A percentile compares a stretch with the other conserved stretches of the same genome.
Conservation (phyloP, 2,888 invertebrate species). For the Pammene aurita region DNA sequence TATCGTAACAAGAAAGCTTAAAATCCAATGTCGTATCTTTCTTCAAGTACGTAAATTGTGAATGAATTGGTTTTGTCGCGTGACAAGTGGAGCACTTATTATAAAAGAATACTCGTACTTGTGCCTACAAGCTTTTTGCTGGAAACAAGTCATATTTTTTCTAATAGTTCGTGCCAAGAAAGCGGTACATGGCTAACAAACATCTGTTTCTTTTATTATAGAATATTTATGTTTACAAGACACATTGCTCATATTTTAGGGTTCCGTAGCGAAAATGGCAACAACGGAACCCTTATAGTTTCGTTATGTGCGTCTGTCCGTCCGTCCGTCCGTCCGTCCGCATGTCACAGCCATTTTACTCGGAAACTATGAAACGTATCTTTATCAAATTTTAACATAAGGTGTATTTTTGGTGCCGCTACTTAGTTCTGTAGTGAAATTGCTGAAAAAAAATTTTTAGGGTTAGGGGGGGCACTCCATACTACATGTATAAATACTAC, state of each 20-base stretch:
- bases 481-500: too few relatives aligned
- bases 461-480: too few relatives aligned
- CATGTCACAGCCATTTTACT: too few relatives aligned
- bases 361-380: too few relatives aligned
- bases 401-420: too few relatives aligned
- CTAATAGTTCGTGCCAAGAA: conserved; percentile 36
- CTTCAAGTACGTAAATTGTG: conserved; percentile 62
- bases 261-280: too few relatives aligned
- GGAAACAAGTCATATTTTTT: conserved; percentile 50
- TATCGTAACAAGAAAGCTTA: background rate
- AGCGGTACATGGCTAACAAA: conserved; percentile 38
- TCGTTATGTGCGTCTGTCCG: too few relatives aligned
- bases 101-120: conserved; percentile 52
- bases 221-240: conserved; percentile 14
- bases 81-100: conserved; percentile 70
- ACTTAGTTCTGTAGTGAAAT: too few relatives aligned
- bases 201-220: conserved; percentile 39
- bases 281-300: too few relatives aligned
- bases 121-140: conserved; percentile 46
- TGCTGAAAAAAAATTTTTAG: too few relatives aligned
- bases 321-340: too few relatives aligned
- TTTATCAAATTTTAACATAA: too few relatives aligned
- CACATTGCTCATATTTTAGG: background rate
- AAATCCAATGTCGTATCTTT: conserved; percentile 17
- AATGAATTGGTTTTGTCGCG: conserved; percentile 74